Percentiles rank a stretch among this genome's conserved stretches.
phyloP scores from a whole-genome alignment of 64 coral and sea anemone genomes.

The Stichodactyla mertensii region DNA sequence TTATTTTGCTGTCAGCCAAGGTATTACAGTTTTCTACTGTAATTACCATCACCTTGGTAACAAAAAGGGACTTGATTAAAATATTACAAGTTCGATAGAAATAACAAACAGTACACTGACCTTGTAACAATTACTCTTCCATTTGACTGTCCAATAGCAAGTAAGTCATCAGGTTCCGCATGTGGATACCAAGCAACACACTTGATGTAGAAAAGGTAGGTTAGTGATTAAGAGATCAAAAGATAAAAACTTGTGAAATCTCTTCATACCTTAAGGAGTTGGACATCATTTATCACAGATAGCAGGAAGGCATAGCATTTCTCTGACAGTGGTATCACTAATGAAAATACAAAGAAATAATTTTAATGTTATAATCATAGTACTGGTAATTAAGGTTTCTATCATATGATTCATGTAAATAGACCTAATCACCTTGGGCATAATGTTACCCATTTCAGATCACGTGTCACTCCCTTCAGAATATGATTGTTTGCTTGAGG shows the following conservation, averaged over 20 bases:
- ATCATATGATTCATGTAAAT: too few species aligned
- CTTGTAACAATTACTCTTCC: slow-evolving; percentile 81
- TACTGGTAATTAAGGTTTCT: too few species aligned
- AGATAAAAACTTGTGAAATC: not conserved
- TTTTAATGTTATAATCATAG: too few species aligned
- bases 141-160: slow-evolving; percentile 94
- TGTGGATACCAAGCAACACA: slow-evolving; percentile 92
- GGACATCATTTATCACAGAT: slow-evolving; percentile 64
- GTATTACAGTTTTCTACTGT: too few species aligned
- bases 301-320: slow-evolving; percentile 63
- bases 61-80: too few species aligned
- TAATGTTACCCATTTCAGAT: too few species aligned
- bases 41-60: too few species aligned
- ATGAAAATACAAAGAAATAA: not conserved
- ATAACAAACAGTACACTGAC: slow-evolving; percentile 23
- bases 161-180: slow-evolving; percentile 63
- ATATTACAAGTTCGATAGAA: not conserved
- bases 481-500: too few species aligned
- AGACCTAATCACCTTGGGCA: too few species aligned
- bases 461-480: too few species aligned
- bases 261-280: slow-evolving; percentile 61
- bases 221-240: not conserved
- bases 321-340: slow-evolving; percentile 46
- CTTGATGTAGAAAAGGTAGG: slow-evolving; percentile 7
- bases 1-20: too few species aligned